Base-by-base conservation (phyloP, 2,797 vertebrate genomes). In the Gymnothorax javanicus region DNA sequence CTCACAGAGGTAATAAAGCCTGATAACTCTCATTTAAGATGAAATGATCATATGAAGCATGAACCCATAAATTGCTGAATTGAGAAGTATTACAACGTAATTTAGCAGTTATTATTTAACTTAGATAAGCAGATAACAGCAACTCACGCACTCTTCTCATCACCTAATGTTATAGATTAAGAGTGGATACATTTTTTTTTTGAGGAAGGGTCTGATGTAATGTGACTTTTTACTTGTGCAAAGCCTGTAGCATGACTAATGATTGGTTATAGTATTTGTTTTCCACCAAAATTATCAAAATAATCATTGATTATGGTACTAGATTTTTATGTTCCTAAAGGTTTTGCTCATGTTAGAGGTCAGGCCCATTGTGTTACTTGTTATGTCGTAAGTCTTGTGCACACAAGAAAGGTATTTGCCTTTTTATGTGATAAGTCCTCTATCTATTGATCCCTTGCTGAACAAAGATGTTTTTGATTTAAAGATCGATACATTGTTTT, bases 1-100 rank as follows among this genome's bases (percentile, higher is more conserved):
- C 33, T 92, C 95, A 64, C 93, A 96, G 87, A 96, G 97, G 97
- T 98, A 88, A 43, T 25, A 56, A 33, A 17, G 50, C 6, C 5
- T 73, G 54, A 57, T 50, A 13, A 23, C 9, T 50, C 15, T 59
- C 7, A 13, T 77, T 52, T 5, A 7, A 15, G 27, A 3, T 33
- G 12, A 27, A 43, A 25, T 43, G 54, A 43, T 25, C 62, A n/a
- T 23, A 20, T 23, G 15, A 64, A 71, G 25, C 25, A 71, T 71
- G 27, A 25, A 71, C 33, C 69, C 27, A 64, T 64, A 71, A 27
- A 64, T 20, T 64, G n/a, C 25, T 27, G 6, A 69, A 69, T n/a
- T 25, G 67, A n/a, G 13, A 73, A 43, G 27, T 73, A 73, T 73
- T 73, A 43, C 33, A 43, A 43, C 33, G 33, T 43, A 25, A 73